These are phyloP conservation scores for Varroa destructor DNA, from an alignment of 1,140 invertebrate species.

Conservation along the genomic window DNA sequence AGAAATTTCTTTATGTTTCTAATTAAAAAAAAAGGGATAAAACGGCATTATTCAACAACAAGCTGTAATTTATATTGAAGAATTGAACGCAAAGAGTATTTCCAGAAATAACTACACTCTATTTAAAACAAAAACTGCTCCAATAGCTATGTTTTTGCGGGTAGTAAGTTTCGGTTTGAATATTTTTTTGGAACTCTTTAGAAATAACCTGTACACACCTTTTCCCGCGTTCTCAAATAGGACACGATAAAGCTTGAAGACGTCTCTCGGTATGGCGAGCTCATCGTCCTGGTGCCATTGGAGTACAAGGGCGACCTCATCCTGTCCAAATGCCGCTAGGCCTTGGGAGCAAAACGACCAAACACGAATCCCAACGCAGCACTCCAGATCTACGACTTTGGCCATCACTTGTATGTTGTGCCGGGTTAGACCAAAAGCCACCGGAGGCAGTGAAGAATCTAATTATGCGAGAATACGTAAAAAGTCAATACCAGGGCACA, in stretches of 20 bases:
- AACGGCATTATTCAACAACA: too few relatives aligned
- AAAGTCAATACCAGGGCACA: too few relatives aligned
- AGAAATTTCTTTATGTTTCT: too few relatives aligned
- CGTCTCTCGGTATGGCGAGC: conserved; percentile 55
- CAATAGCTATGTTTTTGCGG: too few relatives aligned
- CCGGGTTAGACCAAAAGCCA: conserved; percentile 12
- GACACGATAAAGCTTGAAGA: conserved; percentile 59
- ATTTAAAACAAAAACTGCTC: too few relatives aligned
- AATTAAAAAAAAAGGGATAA: too few relatives aligned
- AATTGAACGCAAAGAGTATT: too few relatives aligned
- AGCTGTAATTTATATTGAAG: too few relatives aligned
- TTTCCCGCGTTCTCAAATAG: conserved; percentile 63
- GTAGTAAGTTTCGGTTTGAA: too few relatives aligned
- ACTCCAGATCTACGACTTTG: conserved; percentile 46
- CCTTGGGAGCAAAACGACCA: conserved; percentile 69
- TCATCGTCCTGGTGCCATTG: conserved; percentile 58
- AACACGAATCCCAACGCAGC: conserved; percentile 61
- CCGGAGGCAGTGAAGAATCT: conserved; percentile 18
- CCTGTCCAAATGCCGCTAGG: conserved; percentile 65
- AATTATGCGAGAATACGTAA: neutral
- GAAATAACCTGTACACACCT: conserved; percentile 43
- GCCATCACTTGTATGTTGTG: conserved; percentile 6
- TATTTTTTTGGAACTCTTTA: too few relatives aligned
- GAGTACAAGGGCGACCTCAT: conserved; percentile 66
- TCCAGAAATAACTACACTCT: too few relatives aligned